Evolutionary conservation across 1,140 invertebrate genomes (phyloP), one percentile per base, ranked within the genome.

Genomic region (Bicyclus anynana): DNA sequence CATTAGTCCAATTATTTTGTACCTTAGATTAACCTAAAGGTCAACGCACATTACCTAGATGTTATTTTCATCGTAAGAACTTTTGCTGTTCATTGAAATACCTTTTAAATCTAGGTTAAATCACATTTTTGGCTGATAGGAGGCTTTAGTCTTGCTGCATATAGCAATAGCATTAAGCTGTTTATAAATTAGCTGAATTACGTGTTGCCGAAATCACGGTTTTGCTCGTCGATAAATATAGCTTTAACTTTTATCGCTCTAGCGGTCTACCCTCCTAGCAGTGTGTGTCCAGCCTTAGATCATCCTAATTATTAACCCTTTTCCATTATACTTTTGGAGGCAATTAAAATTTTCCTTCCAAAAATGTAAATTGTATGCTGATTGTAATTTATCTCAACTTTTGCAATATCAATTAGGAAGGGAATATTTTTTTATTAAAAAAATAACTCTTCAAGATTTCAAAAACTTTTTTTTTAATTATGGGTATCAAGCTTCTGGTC

Each of bases 221-320:
- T n/a, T n/a, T n/a, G n/a, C n/a, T n/a, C n/a, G n/a, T n/a, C n/a
- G n/a, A n/a, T n/a, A n/a, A n/a, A n/a, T n/a, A n/a, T n/a, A n/a
- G n/a, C n/a, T n/a, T n/a, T n/a, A n/a, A n/a, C n/a, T n/a, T n/a
- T n/a, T n/a, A n/a, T n/a, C n/a, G n/a, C n/a, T n/a, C n/a, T n/a
- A n/a, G n/a, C n/a, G n/a, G n/a, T n/a, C 7, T 23, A 23, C 23
- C 2, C 23, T 7, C 2, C 2, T 1, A 33, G 1, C 10, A 33
- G 10, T 33, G 12, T 33, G 12, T 3, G 10, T 1, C 10, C 7
- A 12, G 7, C 10, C 1, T 40, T 40, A 48, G 21, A 48, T 26
- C 21, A 48, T 40, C 13, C 37, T 48, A 48, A 48, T 48, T 48
- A 48, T 48, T 48, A 26, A 48, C 46, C 46, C 46, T 48, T 48